Conservation (phyloP, 1,140 invertebrate genomes). For the Mamestra configurata region DNA sequence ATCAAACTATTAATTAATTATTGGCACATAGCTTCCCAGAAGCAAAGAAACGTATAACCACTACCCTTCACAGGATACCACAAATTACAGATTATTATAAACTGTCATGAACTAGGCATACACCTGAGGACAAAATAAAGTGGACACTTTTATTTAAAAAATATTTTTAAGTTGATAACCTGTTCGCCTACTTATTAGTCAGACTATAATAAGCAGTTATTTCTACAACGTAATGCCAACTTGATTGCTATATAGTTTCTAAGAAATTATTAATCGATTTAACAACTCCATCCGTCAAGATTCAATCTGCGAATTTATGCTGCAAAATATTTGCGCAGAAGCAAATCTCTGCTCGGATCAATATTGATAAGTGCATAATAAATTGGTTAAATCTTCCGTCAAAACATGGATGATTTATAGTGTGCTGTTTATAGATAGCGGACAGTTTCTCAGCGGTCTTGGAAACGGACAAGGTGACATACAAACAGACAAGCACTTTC, state of each 20-base stretch:
- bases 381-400: neutral
- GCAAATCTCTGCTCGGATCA: slow-evolving; percentile 18
- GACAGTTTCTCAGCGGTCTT: slow-evolving; percentile 32
- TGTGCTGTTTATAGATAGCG: slow-evolving; percentile 14
- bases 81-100: slow-evolving; percentile 18
- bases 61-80: slow-evolving; percentile 16
- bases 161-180: neutral
- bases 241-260: slow-evolving; percentile 22
- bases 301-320: slow-evolving; percentile 5
- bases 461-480: slow-evolving; percentile 49
- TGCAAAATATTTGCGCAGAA: slow-evolving; percentile 20
- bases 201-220: neutral
- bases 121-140: slow-evolving; percentile 19
- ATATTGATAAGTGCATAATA: slow-evolving; percentile 13
- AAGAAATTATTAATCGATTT: slow-evolving; percentile 31
- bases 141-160: neutral
- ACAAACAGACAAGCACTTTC: slow-evolving; percentile 62
- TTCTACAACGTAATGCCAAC: neutral
- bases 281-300: slow-evolving; percentile 29
- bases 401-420: slow-evolving; percentile 23
- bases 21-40: neutral
- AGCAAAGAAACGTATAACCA: neutral
- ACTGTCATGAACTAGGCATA: neutral
- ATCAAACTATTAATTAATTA: slow-evolving; percentile 4
- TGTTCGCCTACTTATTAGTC: neutral